Base-by-base conservation (phyloP, 2,113 vertebrate genomes). In the Peromyscus leucopus region DNA sequence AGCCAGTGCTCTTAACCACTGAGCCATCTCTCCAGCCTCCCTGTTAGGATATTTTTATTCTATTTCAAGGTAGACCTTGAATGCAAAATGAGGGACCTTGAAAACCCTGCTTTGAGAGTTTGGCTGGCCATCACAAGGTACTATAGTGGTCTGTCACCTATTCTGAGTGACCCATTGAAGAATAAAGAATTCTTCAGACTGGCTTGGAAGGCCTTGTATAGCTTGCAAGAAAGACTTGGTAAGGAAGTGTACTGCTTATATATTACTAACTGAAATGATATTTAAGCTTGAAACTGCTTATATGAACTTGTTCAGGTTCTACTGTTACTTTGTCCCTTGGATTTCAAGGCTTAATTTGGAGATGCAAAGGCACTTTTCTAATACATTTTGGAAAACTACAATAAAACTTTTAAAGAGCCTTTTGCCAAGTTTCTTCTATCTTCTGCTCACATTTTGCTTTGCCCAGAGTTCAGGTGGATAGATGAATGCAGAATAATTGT, bases 211-310 rank as follows among this genome's bases (percentile, higher is more conserved):
- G 51, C 16, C 71, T 95, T 72, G 48, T 16, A 46, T 17, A 46
- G 69, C 24, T 48, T 88, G 17, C 31, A 7, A 31, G 15, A 24
- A 84, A 88, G 83, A 74, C 36, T 87, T 78, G 91, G 7, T 26
- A 71, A 83, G 72, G 46, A 87, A 11, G 5, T 78, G 22, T 4
- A 46, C 7, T 92, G 63, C 22, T 3, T 89, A 17, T 59, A 59
- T 72, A n/a, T 46, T 78, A 22, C n/a, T 67, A 75, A 90, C 21
- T 74, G 61, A 82, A 94, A 74, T 57, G 51, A 36, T 72, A 80
- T 91, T 94, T 65, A 92, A 78, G 3, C 80, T 93, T 86, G 74
- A 93, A 91, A 65, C 61, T 92, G 22, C 36, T 91, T 46, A 31
- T 33, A 31, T 8, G 36, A 63, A 2, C 57, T 83, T 31, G 6